Evolutionary conservation across 2,113 vertebrate genomes (phyloP), one percentile per base, ranked within the genome.

Genomic region (Tiliqua scincoides): DNA sequence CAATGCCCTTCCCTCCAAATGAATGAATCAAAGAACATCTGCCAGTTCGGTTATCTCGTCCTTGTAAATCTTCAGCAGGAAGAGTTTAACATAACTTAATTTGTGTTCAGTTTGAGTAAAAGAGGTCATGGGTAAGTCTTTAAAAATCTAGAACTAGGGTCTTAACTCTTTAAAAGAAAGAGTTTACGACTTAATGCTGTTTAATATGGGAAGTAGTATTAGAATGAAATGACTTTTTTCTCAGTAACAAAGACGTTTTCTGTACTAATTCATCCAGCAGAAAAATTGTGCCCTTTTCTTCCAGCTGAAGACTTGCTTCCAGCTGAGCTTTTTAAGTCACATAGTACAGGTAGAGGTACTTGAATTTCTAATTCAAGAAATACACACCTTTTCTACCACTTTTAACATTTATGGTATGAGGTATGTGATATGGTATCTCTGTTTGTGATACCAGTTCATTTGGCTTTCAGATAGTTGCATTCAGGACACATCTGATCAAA

Each of bases 21-120:
- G 90, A 93, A 93, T 90, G 95, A 94, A 91, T 79, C 87, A 92
- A 91, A 89, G 94, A 98, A 97, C 97, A 97, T 96, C 97, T 97
- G 96, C 93, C 90, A 91, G 91, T 95, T 79, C 89, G 92, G 91
- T 95, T 93, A 91, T 70, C 59, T 79, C 73, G 75, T 83, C 90
- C 92, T 95, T 95, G 91, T 93, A 95, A 95, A 94, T 94, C 83
- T 93, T 90, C 79, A 52, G 5, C 52, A 89, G 88, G 89, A 93
- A 78, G 85, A 93, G 80, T 91, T 94, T 93, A 85, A 89, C 62
- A 80, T 85, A 94, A 93, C 87, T 91, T 89, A 93, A 94, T 84
- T 88, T 91, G 87, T 88, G 83, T 79, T 91, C 82, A 84, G 83
- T 94, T 92, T 94, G 92, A 62, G 80, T 92, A 95, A 91, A 93